Evolutionary conservation across 1,140 invertebrate species (phyloP), one percentile per base, ranked within the genome.

Genomic region (Paralvinella palmiformis): DNA sequence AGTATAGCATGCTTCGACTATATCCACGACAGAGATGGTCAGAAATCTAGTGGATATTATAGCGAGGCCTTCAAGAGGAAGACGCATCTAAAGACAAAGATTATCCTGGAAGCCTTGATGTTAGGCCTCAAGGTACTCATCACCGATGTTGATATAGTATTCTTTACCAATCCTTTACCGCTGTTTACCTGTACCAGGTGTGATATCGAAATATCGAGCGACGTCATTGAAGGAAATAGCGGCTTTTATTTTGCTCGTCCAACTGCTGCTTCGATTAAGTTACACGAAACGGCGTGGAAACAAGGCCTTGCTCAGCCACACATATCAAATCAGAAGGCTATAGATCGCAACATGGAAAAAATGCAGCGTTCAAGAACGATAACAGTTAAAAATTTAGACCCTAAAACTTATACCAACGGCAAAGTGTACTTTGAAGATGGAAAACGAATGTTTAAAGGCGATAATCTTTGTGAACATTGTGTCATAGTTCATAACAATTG

Each of bases 81-180:
- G 55, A 60, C 62, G 24, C 59, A 64, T 36, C 13, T 59, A 13
- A 64, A 64, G 29, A 64, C 62, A 17, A 50, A 27, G 52, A 36
- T 59, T 24, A 59, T 64, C 32, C 20, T 64, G 22, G 33, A 64
- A 35, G 62, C 53, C 5, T 36, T 64, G 35, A 41, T 20, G 22
- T 36, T 64, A 13, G 56, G 55, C 15, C 59, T 48, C 29, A 24
- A 13, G 7, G 62, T 64, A 22, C 55, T 64, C 7, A 61, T 64
- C 27, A 22, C 33, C n/a, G 62, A 64, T 31, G 35, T 59, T n/a
- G 62, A 64, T 35, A 44, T 64, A n/a, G 53, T 64, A 29, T 32
- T 64, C n/a, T 64, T 64, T 36, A 62, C 33, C n/a, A 59, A 60
- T 24, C 58, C 58, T n/a, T 36, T 60, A 17, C 58, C 58, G 4